Evolutionary conservation across 2,113 vertebrate genomes (phyloP), one percentile per base, ranked within the genome.

Genomic region (Chamaea fasciata): DNA sequence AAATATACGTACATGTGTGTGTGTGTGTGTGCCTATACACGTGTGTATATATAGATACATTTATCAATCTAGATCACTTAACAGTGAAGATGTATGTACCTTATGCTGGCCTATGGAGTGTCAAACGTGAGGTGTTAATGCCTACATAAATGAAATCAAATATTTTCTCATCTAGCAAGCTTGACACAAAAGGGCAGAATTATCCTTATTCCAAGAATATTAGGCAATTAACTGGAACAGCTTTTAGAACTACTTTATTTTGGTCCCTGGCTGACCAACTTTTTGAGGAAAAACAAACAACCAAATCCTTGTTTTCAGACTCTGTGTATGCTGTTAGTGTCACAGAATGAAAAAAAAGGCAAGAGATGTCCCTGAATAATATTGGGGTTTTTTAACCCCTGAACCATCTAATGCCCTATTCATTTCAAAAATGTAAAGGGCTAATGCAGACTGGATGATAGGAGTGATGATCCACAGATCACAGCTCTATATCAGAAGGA

Each of bases 1-100:
- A 50, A 13, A 17, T 23, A 41, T 26, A 15, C 2, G 1, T 15
- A 4, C 20, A 14, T 7, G 3, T 41, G 22, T 11, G 5, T 5
- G 6, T 6, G 6, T 15, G 13, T 47, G 3, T 35, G 27, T 12
- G 12, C 35, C 2, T 23, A 12, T 13, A 28, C 10, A 44, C 7
- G 76, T 18, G 6, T 15, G 11, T 47, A 2, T 22, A 7, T 24
- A 28, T 5, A 9, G 7, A 63, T 11, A 37, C 10, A 53, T 15
- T 73, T n/a, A 53, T 3, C 69, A 89, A 60, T 67, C 39, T 84
- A 79, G 73, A 39, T 87, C 64, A 69, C 27, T n/a, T 64, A 74
- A 49, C 50, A 71, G 42, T 71, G 42, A 83, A 82, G 55, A 60
- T 27, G 5, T 37, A 56, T 11, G 24, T 83, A 20, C 20, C 56